Conservation (phyloP, 2,888 invertebrate genomes). For the Sminthurinus aureus region DNA sequence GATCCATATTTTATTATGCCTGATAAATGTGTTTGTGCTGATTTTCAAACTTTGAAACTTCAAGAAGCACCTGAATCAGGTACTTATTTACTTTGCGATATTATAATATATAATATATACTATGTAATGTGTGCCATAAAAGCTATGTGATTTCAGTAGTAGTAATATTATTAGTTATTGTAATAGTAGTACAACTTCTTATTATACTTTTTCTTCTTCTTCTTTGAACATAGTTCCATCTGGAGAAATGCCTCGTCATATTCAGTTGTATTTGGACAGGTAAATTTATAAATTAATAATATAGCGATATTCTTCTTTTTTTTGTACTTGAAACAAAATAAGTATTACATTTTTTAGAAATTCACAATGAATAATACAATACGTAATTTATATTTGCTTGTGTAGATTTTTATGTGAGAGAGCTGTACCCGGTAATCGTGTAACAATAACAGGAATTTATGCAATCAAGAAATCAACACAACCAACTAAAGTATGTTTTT, state of each 20-base stretch:
- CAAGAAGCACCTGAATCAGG: constrained; percentile 91
- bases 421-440: constrained; percentile 95
- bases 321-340: no score
- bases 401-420: constrained; percentile 83
- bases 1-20: constrained; percentile 99
- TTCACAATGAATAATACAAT: neutral
- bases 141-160: no score
- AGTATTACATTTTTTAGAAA: no score
- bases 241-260: constrained; percentile 97
- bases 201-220: no score
- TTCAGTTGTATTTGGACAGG: constrained; percentile 93
- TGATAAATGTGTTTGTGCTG: constrained; percentile 96
- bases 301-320: no score
- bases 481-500: constrained; percentile 66
- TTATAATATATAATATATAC: no score
- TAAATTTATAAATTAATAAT: constrained; percentile 61
- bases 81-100: no score
- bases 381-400: neutral
- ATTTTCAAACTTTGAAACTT: constrained; percentile 96
- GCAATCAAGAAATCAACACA: constrained; percentile 89
- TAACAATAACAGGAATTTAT: constrained; percentile 92
- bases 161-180: no score
- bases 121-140: no score
- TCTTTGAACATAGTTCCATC: constrained; percentile 73
- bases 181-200: no score